phyloP scores from a whole-genome alignment of 1,140 invertebrate species.

The Uloborus diversus region DNA sequence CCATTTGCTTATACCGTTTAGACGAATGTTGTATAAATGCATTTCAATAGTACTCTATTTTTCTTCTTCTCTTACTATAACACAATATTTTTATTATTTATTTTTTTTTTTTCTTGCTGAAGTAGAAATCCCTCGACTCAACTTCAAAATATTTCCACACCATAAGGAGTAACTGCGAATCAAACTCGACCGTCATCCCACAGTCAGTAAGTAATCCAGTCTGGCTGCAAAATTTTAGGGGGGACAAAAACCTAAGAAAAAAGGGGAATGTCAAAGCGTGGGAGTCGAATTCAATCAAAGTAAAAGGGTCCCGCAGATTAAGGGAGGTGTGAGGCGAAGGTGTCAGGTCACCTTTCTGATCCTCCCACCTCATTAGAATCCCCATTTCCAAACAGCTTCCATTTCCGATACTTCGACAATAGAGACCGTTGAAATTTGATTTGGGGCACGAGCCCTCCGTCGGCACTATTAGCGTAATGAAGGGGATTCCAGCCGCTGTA shows the following conservation, averaged over 20 bases:
- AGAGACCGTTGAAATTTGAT: constrained; percentile 42
- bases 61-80: too few species aligned
- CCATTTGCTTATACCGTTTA: too few species aligned
- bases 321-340: constrained; percentile 38
- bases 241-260: neutral
- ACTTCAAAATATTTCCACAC: too few species aligned
- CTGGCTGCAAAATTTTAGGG: neutral
- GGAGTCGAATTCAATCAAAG: constrained; percentile 41
- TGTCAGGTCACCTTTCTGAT: constrained; percentile 31
- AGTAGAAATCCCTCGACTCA: too few species aligned
- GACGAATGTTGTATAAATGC: too few species aligned
- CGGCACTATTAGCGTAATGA: constrained; percentile 18
- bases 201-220: neutral
- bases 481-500: neutral
- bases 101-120: too few species aligned
- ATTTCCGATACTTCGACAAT: constrained; percentile 32
- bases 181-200: too few species aligned
- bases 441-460: constrained; percentile 17
- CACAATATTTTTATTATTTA: too few species aligned
- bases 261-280: neutral
- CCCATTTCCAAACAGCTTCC: constrained; percentile 38
- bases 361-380: constrained; percentile 48
- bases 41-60: too few species aligned
- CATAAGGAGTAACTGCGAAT: too few species aligned
- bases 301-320: constrained; percentile 40